Evolutionary conservation across 2,797 vertebrate genomes (phyloP).

Genomic region (Tenualosa thibaudeaui): DNA sequence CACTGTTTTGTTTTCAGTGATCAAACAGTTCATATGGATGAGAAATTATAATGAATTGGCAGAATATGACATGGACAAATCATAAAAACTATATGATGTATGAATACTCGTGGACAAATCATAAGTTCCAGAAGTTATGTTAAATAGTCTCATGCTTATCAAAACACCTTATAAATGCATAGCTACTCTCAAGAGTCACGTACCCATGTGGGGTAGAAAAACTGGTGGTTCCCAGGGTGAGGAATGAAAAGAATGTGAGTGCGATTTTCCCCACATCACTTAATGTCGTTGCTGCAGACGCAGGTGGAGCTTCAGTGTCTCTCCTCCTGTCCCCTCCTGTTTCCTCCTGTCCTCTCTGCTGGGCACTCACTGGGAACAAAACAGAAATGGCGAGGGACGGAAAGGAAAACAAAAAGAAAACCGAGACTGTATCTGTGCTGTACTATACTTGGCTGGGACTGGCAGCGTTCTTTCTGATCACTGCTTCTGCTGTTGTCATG

Average conservation of each 20-base stretch:
- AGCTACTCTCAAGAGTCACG: neutral
- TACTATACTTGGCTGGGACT: constrained; percentile 14
- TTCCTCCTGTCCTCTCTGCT: neutral
- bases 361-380: neutral
- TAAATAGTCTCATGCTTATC: neutral
- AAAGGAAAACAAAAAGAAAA: neutral
- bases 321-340: neutral
- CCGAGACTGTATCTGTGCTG: constrained; percentile 14
- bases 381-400: neutral
- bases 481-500: constrained; percentile 23
- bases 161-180: neutral
- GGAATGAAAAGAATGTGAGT: neutral
- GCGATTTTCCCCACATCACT: neutral
- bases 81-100: neutral
- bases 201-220: neutral
- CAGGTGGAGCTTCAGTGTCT: neutral
- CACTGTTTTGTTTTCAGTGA: neutral
- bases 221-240: neutral
- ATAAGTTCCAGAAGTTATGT: neutral
- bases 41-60: neutral
- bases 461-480: constrained; percentile 4
- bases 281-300: neutral
- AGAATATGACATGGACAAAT: too few relatives aligned
- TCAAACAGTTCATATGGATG: neutral
- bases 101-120: neutral